A percentile compares a stretch with the other conserved stretches of the same genome.
Conservation (phyloP, 92 coral and sea anemone species). For the Porites lobata region DNA sequence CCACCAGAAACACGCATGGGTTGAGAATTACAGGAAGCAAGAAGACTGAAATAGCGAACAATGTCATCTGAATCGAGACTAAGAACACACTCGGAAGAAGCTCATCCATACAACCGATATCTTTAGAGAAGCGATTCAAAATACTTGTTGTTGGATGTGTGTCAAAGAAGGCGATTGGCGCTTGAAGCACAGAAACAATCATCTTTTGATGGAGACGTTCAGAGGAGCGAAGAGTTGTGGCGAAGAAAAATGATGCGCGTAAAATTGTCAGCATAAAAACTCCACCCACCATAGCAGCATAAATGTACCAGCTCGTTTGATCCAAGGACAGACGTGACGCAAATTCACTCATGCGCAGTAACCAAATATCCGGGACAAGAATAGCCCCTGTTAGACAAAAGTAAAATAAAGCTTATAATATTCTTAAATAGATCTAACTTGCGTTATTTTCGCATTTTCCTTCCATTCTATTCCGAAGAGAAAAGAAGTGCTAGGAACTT, state of each 20-base stretch:
- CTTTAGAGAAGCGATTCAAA: conserved; percentile 80
- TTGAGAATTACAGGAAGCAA: conserved; percentile 74
- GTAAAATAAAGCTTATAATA: not conserved
- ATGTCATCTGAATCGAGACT: conserved; percentile 70
- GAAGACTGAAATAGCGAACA: conserved; percentile 73
- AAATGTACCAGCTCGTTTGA: conserved; percentile 77
- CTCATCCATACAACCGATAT: conserved; percentile 82
- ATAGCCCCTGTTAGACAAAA: conserved; percentile 65
- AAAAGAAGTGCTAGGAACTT: too few species aligned
- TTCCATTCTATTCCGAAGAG: not conserved
- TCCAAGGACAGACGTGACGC: conserved; percentile 59
- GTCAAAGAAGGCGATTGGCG: conserved; percentile 73
- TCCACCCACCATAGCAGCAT: conserved; percentile 75
- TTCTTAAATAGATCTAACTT: not conserved
- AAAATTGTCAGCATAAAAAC: conserved; percentile 73
- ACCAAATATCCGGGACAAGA: conserved; percentile 90
- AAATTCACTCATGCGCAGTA: conserved; percentile 79
- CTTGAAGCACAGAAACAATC: conserved; percentile 73
- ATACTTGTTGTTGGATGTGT: conserved; percentile 52
- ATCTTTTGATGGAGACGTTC: conserved; percentile 71
- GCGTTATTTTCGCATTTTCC: not conserved
- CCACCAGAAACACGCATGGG: conserved; percentile 67
- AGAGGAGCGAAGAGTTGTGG: conserved; percentile 80
- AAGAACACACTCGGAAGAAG: conserved; percentile 84
- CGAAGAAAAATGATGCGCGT: conserved; percentile 79